Evolutionary conservation across 2,797 vertebrate species (phyloP), one percentile per base, ranked within the genome.

Genomic region (Trichosurus vulpecula): DNA sequence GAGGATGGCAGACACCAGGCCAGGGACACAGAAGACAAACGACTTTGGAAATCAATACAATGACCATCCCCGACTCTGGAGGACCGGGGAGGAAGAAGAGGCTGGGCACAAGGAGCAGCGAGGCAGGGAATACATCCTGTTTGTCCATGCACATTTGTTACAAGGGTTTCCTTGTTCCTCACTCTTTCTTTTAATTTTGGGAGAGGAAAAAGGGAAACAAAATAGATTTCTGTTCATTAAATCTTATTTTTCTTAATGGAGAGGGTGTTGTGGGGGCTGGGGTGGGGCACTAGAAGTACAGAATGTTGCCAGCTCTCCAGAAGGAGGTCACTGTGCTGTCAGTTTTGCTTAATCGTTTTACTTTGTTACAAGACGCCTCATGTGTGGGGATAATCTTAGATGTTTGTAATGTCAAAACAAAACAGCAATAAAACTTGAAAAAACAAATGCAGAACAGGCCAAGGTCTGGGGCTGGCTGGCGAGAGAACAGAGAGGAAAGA

Each of bases 201-300:
- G 41, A 41, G n/a, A 74, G 41, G 22, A 81, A 47, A 22, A 47
- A 47, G 9, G 74, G 22, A 10, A 81, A 81, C 41, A 19, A 81
- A 47, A 47, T 25, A 41, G 22, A 81, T 81, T 25, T 66, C 13
- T 9, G 6, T 81, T 22, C 13, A 74, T 74, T 35, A 5, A 41
- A 41, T 74, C 35, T 74, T 81, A 9, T 41, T 81, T 58, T 41
- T 74, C 14, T 16, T 16, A 4, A 41, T 41, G 2, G 16, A 74
- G n/a, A 9, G n/a, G 2, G n/a, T 6, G 35, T 1, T 35, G 31
- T 2, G 2, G 30, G 13, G 13, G 2, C 52, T 52, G 52, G 3
- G 54, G 30, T 11, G 3, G 3, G 35, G 35, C 25, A 2, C 41
- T 3, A 27, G 41, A 81, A 2, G 4, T 25, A 10, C 22, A 47